These are phyloP conservation scores for Trachelus stipa DNA, from an alignment of 2,888 invertebrate genomes.

Conservation along the genomic window DNA sequence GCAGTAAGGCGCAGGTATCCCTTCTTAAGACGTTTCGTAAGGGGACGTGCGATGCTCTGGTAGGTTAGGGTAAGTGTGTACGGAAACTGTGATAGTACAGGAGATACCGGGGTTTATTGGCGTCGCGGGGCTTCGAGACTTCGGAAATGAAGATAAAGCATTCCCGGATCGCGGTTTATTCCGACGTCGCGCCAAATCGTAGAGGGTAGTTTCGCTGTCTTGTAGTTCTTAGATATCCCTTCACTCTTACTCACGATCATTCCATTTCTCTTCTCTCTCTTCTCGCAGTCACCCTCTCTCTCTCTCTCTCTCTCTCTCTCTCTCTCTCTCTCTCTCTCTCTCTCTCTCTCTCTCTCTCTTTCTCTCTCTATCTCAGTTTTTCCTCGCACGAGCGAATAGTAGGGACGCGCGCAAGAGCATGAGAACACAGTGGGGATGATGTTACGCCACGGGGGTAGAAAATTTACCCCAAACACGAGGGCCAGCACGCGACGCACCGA, in stretches of 20 bases:
- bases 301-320: too few species aligned
- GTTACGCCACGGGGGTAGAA: slow-evolving; percentile 27
- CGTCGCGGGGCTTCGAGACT: slow-evolving; percentile 52
- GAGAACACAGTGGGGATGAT: slow-evolving; percentile 31
- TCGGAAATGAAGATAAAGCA: slow-evolving; percentile 55
- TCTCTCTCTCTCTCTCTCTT: too few species aligned
- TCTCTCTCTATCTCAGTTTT: too few species aligned
- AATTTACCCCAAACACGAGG: slow-evolving; percentile 44
- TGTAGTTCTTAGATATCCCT: background rate
- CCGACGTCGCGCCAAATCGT: slow-evolving; percentile 9
- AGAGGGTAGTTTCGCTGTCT: too few species aligned
- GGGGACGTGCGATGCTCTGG: too few species aligned
- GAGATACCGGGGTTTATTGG: slow-evolving; percentile 61
- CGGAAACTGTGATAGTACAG: slow-evolving; percentile 28
- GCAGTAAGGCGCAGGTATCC: too few species aligned
- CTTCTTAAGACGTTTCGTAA: too few species aligned
- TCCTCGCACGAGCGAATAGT: too few species aligned
- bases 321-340: too few species aligned
- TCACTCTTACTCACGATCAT: background rate
- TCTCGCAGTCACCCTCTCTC: too few species aligned
- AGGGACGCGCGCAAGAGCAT: slow-evolving; percentile 22
- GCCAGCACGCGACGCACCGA: slow-evolving; percentile 55
- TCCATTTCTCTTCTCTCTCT: too few species aligned
- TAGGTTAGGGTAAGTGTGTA: slow-evolving; percentile 14
- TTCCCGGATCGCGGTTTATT: slow-evolving; percentile 30